Conservation (phyloP, 1,140 invertebrate species). For the Galendromus occidentalis region DNA sequence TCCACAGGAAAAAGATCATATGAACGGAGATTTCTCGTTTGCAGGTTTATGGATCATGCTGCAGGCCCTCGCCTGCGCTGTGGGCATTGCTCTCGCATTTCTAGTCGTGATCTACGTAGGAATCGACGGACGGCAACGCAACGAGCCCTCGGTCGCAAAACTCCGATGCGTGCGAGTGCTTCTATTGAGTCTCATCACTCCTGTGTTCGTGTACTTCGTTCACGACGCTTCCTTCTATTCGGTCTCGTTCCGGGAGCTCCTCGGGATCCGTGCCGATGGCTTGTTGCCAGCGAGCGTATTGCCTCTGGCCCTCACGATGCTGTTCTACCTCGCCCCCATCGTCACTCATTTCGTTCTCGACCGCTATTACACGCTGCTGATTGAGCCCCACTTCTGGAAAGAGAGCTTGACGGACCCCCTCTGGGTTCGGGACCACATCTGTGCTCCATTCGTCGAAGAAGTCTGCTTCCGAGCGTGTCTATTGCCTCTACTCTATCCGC, state of each 20-base stretch:
- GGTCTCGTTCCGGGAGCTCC: background rate
- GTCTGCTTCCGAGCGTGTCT: background rate
- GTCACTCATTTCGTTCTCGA: background rate
- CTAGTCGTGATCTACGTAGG: background rate
- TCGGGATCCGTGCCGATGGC: background rate
- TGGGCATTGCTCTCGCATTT: background rate
- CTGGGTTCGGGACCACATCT: slow-evolving; percentile 5
- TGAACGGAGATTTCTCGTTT: too few relatives aligned
- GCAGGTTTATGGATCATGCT: background rate
- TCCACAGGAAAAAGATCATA: too few relatives aligned
- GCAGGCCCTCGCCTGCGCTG: background rate
- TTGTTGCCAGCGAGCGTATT: background rate
- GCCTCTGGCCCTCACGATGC: background rate
- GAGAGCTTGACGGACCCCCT: background rate
- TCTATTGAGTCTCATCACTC: background rate
- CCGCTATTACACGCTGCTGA: background rate
- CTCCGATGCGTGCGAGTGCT: slow-evolving; percentile 1
- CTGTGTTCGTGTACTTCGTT: background rate
- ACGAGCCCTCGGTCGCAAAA: background rate
- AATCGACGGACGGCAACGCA: background rate
- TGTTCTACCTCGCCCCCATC: background rate
- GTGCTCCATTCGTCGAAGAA: slow-evolving; percentile 1
- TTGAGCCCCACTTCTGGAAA: background rate
- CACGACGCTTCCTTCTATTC: background rate
- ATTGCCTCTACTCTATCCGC: background rate